Conservation (phyloP, 2,797 vertebrate genomes). For the Gymnopithys bicolor region DNA sequence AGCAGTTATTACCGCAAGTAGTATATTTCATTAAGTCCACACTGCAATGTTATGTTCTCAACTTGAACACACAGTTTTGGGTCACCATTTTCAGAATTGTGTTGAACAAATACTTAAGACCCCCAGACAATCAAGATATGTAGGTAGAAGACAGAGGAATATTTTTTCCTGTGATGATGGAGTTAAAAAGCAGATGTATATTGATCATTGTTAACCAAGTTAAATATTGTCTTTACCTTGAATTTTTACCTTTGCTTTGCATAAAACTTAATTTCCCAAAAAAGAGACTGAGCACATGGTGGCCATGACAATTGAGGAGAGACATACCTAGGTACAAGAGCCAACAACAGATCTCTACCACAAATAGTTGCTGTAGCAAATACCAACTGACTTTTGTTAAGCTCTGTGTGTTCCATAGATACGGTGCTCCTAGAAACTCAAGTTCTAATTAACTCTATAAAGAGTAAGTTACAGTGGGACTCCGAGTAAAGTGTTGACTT, state of each 20-base stretch:
- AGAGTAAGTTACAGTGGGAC: background rate
- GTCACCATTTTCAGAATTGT: background rate
- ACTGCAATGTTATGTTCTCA: background rate
- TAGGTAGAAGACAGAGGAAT: background rate
- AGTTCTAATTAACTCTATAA: background rate
- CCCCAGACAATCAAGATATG: background rate
- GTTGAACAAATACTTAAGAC: background rate
- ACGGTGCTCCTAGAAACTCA: background rate
- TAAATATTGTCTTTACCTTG: background rate
- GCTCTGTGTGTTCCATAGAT: accelerated
- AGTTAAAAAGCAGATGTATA: background rate
- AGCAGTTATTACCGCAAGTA: background rate
- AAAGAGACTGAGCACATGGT: background rate
- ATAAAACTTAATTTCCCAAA: background rate
- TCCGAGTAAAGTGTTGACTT: background rate
- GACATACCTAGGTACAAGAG: background rate
- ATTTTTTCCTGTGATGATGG: background rate
- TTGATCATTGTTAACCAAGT: background rate
- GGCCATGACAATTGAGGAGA: background rate
- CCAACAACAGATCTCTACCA: background rate
- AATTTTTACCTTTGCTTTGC: background rate
- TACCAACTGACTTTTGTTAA: background rate
- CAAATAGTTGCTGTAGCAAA: background rate
- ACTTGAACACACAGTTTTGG: background rate
- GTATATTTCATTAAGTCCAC: background rate